Base-by-base conservation (phyloP, 2,888 invertebrate genomes). In the Amaurobius ferox region DNA sequence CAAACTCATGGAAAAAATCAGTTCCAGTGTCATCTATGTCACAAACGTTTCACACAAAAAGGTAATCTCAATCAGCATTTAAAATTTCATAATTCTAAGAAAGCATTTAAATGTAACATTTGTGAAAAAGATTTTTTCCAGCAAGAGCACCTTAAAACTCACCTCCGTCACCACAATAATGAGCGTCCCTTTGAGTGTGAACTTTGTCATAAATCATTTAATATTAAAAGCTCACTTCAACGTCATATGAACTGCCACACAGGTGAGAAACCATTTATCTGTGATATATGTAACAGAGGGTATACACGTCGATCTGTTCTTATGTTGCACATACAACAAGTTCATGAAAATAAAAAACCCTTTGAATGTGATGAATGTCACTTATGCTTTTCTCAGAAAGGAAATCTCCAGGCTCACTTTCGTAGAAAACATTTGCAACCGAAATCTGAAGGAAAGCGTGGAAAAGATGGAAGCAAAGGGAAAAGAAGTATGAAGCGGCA, bases 101-200 rank as follows among this genome's bases (percentile, higher is more conserved):
- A 87, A 39, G 72, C 86, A 6, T 88, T 77, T 71, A 86, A 79
- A 26, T 89, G 89, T 64, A 72, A 90, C 3, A 81, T 90, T 16
- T 92, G 92, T 89, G 90, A 90, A 9, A 79, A 79, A 48, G 79
- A 79, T 44, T 79, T 86, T 35, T 73, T 23, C 16, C 78, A 85
- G 39, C 72, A 85, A 29, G 73, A 78, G 39, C 85, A 78, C 32
- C 19, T 85, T n/a, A 77, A 72, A 67, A 66, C 85, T n/a, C 85
- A 85, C 32, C 66, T 85, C 16, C 85, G 85, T 5, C 71, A 85
- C n/a, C 85, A 85, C 39, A 78, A 83, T 28, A 83, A 83, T 71
- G 83, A 83, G 23, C 35, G 85, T 13, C 85, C 85, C 32, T 85
- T 73, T 68, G 76, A 78, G 28, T 86, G 86, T 48, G 70, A 79